Base-by-base conservation (phyloP, 2,888 invertebrate genomes). In the Coenonympha glycerion region DNA sequence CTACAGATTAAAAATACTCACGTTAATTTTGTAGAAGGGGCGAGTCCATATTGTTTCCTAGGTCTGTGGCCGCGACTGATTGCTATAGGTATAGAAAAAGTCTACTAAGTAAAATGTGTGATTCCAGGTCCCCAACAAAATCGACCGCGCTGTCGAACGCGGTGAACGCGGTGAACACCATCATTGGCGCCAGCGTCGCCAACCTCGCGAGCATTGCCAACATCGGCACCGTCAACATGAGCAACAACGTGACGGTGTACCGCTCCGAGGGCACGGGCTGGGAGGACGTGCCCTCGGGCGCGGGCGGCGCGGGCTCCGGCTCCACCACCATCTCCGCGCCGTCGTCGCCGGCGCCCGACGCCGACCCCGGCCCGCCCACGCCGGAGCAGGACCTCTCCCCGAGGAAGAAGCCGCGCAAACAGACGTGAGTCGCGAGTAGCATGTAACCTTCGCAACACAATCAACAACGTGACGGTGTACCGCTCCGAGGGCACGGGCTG, bases 351-450 rank as follows among this genome's bases (percentile, higher is more conserved):
- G 92, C 92, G 31, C 87, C 90, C 24, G 91, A 90, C 21, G 90
- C 91, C 57, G 72, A 79, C 46, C 81, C 68, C 6, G 79, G 72
- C 90, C 91, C 60, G 69, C 74, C 67, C 13, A 68, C 69, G 3
- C 61, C 58, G 0, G 40, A 34, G 0, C 71, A 72, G 15, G 79
- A 81, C 49, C 64, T 73, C 40, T 89, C 91, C 4, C 95, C 97
- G 0, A 88, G 97, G 52, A 98, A 98, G 78, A 97, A 97, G 69
- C 95, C 97, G 0, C 88, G 97, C 53, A 96, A 98, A 71, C 97
- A 93, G 80, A 88, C 95, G 95, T 95, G 82, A 89, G 92, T 89
- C 8, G 18, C 6, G n/a, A n/a, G n/a, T n/a, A n/a, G n/a, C n/a
- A 11, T 3, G 11, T n/a, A 2, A 28, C 9, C 28, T 28, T 11